Base-by-base conservation (phyloP, 2,113 vertebrate genomes). In the Charadrius vociferus region DNA sequence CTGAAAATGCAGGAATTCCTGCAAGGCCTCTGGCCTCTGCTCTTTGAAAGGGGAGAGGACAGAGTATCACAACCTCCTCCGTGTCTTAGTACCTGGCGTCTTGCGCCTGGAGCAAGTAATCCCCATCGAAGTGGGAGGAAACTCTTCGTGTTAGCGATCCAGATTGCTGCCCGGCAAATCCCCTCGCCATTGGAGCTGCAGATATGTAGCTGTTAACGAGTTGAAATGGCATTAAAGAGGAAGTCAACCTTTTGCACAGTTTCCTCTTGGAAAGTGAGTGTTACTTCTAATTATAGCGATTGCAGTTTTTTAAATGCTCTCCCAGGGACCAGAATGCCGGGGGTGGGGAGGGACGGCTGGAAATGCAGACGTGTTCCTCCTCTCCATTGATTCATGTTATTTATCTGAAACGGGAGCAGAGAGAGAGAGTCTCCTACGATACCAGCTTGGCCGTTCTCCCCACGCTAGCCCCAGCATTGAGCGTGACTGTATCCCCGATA, bases 201-300 rank as follows among this genome's bases (percentile, higher is more conserved):
- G 95, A 55, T 66, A 45, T 30, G 58, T 62, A 20, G 68, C 86
- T 90, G 49, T 72, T 32, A 75, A 88, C 11, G 14, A 43, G 89
- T n/a, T 58, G 77, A 95, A 89, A 81, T 70, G 89, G 86, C 94
- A 86, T 63, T 81, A 68, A 93, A 90, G 79, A 84, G 94, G 94
- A 97, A 97, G 95, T 88, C 93, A 95, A 93, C 93, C 91, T 97
- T 92, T 97, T 97, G 97, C 96, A 95, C 75, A 90, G 86, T 95
- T 97, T 93, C 93, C 88, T 91, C 94, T 93, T 94, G 96, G 96
- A 95, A 96, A 97, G 94, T 75, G 89, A 96, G 86, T 58, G 79
- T 87, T 82, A 59, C 84, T 97, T 95, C 95, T 94, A 97, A 97
- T 96, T 95, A 96, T 96, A 97, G 94, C 39, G 5, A 62, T 82